Evolutionary conservation across 2,888 invertebrate genomes (phyloP), one percentile per base, ranked within the genome.

Genomic region (Ypsolopha scabrella): DNA sequence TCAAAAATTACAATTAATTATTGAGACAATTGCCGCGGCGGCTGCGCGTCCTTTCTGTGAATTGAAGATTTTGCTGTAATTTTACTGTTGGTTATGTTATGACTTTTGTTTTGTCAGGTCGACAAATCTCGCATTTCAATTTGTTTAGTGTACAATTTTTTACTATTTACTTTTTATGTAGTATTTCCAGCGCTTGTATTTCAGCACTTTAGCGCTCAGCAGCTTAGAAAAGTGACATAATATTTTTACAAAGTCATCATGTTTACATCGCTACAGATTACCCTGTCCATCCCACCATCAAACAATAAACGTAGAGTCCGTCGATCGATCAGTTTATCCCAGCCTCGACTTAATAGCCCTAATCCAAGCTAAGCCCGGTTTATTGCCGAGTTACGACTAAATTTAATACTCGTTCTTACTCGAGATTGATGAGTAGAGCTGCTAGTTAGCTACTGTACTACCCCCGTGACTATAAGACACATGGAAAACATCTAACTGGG

Each of bases 1-100:
- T 86, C 86, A 86, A 86, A 85, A 86, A 83, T 85, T 86, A 85
- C 83, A 80, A 81, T 85, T 82, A 86, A 85, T 83, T 78, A 83
- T 81, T 81, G 76, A 80, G 79, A 73, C 75, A 71, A 76, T 75
- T 75, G 76, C 64, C 61, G 67, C 62, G 66, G 67, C 68, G 62
- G 62, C 63, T 64, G 67, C 52, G 50, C 39, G 36, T 47, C 47
- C 37, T 36, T 43, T 43, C 10, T 35, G 43, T 14, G 8, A 7
- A 24, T 14, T 43, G 14, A 43, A 43, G 24, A 43, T 8, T 43
- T 14, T 13, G 43, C 13, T 24, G 24, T 43, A 14, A 43, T 7
- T 4, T 13, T 43, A 8, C 8, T n/a, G n/a, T n/a, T n/a, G n/a
- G n/a, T n/a, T n/a, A n/a, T n/a, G n/a, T 2, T 24, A 13, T 24